Conservation (phyloP, 1,140 invertebrate genomes). For the Drosophila subpulchrella region DNA sequence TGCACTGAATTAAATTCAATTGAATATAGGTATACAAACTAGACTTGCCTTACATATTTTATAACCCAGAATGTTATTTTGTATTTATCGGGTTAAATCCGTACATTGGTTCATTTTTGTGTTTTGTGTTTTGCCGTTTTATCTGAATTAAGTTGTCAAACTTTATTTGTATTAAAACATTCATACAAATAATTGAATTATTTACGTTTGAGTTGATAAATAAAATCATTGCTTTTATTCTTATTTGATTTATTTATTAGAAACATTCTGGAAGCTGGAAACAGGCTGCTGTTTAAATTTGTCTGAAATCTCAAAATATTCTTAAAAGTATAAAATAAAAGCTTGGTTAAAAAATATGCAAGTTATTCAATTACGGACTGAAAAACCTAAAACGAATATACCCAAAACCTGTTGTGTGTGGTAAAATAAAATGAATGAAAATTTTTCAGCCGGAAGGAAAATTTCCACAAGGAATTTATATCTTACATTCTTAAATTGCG, state of each 20-base stretch:
- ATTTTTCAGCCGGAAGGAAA: neutral
- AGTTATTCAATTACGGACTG: neutral
- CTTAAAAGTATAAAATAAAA: neutral
- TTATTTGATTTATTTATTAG: neutral
- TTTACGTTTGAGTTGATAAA: neutral
- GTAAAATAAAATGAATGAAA: neutral
- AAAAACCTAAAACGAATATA: slow-evolving; percentile 3
- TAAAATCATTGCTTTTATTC: neutral
- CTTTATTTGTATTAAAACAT: neutral
- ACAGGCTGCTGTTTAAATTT: slow-evolving; percentile 10
- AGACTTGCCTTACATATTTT: neutral
- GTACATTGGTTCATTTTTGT: neutral
- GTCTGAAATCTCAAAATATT: slow-evolving; percentile 4
- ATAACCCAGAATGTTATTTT: neutral
- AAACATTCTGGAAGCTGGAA: neutral
- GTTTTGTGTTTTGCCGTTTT: neutral
- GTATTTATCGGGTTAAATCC: neutral
- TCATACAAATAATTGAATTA: neutral
- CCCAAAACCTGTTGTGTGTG: neutral
- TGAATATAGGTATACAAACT: slow-evolving; percentile 7
- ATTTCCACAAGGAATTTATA: slow-evolving; percentile 14
- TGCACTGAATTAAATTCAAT: slow-evolving; percentile 16
- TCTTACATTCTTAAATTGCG: neutral
- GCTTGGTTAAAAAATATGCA: neutral
- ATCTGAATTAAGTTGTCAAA: neutral